Percentiles rank a stretch among this genome's conserved stretches.
Evolutionary conservation across 1,140 invertebrate species (phyloP).

Genomic region (Drosophila nebulosa): DNA sequence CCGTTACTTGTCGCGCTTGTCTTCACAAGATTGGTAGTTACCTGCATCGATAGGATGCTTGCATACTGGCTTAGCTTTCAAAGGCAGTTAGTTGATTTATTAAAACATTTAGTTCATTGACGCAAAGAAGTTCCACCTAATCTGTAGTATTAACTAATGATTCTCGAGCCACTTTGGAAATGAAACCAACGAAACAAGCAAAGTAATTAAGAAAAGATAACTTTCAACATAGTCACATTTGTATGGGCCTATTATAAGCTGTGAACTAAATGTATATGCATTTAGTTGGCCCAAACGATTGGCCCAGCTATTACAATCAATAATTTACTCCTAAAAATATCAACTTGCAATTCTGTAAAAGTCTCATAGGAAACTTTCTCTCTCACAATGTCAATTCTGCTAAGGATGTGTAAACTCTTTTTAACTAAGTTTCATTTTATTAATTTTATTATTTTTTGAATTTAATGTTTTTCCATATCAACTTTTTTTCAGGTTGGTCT

Average conservation of each 20-base stretch:
- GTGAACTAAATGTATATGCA: too few species aligned
- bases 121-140: neutral
- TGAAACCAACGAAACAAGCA: neutral
- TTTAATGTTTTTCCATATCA: neutral
- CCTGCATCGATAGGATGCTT: neutral
- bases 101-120: neutral
- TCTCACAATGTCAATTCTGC: too few species aligned
- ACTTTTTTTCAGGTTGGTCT: neutral
- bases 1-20: conserved; percentile 66
- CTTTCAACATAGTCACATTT: too few species aligned
- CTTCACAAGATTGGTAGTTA: conserved; percentile 1
- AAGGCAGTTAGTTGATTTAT: conserved; percentile 18
- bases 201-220: neutral
- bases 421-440: neutral
- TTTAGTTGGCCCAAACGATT: too few species aligned
- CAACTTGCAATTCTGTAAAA: too few species aligned
- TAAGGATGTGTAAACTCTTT: neutral
- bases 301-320: too few species aligned
- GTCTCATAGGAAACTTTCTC: too few species aligned
- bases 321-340: too few species aligned
- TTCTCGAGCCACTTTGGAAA: neutral
- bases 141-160: neutral
- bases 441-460: neutral
- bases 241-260: too few species aligned
- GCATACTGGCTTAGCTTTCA: neutral